Evolutionary conservation across 2,797 vertebrate species (phyloP), one percentile per base, ranked within the genome.

Genomic region (Anguilla megastoma): DNA sequence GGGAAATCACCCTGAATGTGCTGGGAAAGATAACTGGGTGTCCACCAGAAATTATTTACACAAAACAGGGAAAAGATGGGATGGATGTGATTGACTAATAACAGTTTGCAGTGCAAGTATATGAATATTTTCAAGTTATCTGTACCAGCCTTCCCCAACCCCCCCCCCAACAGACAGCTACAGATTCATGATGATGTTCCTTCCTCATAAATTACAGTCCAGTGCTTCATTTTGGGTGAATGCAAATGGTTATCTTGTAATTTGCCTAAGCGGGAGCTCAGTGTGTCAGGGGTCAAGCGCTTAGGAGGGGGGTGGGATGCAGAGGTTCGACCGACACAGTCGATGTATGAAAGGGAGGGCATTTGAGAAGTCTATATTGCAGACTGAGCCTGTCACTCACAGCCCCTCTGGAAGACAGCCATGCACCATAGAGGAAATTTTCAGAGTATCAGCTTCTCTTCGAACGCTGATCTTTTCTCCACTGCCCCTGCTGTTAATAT

Each of bases 161-260:
- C 89, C 33, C 89, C 3, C 80, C 12, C 54, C 33, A 1, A 12
- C 7, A 76, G 71, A 90, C 54, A 69, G 88, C 87, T 88, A 86
- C 90, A 92, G 93, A 94, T 90, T 91, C 92, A 89, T 87, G 50
- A 21, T 90, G 93, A 92, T 30, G 0, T 91, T 89, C 88, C 91
- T 92, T 93, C 89, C 92, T 89, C 91, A 94, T 93, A 89, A 33
- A 88, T 89, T 91, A 92, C 45, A n/a, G 87, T 89, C 89, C 24
- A 27, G 88, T 88, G 33, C 88, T 90, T 87, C 6, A 18, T 8
- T 50, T 82, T 3, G 86, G 63, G 5, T 86, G 88, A 66, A 36
- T 88, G 90, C 90, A 80, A 89, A 89, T 88, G 87, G 79, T 89
- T 91, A 87, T 86, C 83, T 87, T 24, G 63, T 90, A 87, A 88